phyloP scores from a whole-genome alignment of 2,888 invertebrate species.

The Carcina quercana region DNA sequence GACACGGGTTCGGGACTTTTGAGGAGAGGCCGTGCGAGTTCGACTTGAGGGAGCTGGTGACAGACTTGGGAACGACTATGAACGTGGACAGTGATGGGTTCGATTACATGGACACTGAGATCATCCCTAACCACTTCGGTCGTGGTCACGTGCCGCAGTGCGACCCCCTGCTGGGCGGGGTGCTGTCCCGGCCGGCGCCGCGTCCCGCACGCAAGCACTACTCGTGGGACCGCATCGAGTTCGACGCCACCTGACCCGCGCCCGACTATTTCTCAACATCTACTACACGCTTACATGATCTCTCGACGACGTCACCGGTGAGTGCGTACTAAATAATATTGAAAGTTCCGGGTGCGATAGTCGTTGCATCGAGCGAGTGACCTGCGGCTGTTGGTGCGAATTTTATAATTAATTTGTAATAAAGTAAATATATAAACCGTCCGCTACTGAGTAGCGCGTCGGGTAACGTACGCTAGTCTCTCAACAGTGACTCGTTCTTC shows the following conservation, averaged over 20 bases:
- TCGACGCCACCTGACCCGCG: slow-evolving; percentile 75
- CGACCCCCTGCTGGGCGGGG: slow-evolving; percentile 84
- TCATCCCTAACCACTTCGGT: slow-evolving; percentile 61
- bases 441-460: slow-evolving; percentile 35
- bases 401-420: slow-evolving; percentile 5
- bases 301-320: slow-evolving; percentile 18
- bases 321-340: neutral
- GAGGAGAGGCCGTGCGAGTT: slow-evolving; percentile 54
- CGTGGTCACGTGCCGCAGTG: slow-evolving; percentile 71
- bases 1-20: slow-evolving; percentile 30
- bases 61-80: slow-evolving; percentile 77
- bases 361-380: slow-evolving; percentile 1
- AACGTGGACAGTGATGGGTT: slow-evolving; percentile 67
- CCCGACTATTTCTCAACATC: slow-evolving; percentile 16
- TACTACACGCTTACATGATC: slow-evolving; percentile 32
- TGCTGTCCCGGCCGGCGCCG: slow-evolving; percentile 71
- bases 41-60: slow-evolving; percentile 77
- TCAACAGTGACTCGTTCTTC: slow-evolving; percentile 50
- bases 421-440: slow-evolving; percentile 13
- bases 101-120: slow-evolving; percentile 59
- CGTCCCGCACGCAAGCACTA: slow-evolving; percentile 79
- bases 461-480: slow-evolving; percentile 45
- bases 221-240: slow-evolving; percentile 86
- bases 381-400: slow-evolving; percentile 10
- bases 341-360: neutral